Evolutionary conservation across 2,797 vertebrate genomes (phyloP).

Genomic region (Mycteria americana): DNA sequence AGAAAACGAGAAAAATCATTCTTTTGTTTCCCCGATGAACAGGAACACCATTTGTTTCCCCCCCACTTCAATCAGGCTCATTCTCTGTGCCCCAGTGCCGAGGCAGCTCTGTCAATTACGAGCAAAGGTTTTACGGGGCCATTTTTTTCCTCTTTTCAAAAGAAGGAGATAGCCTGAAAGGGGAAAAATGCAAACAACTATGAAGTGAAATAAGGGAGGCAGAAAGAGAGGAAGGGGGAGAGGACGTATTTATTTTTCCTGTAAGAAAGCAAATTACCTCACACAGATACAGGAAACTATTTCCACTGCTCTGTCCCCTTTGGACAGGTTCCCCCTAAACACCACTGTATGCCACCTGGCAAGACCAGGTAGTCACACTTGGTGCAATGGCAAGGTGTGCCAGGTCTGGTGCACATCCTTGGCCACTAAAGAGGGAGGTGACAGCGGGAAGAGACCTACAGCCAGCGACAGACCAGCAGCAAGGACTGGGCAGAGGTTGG

Average conservation of each 20-base stretch:
- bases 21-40: constrained; percentile 28
- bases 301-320: not conserved
- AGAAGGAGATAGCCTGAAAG: not conserved
- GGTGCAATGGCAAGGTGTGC: not conserved
- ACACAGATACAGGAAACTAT: not conserved
- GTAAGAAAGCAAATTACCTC: not conserved
- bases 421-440: not conserved
- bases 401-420: not conserved
- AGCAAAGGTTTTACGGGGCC: not conserved
- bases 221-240: not conserved
- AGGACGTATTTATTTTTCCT: not conserved
- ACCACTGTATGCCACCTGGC: not conserved
- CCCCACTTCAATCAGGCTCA: not conserved
- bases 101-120: not conserved
- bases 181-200: not conserved
- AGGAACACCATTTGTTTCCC: not conserved
- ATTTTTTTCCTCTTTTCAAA: not conserved
- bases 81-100: not conserved
- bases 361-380: not conserved
- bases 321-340: not conserved
- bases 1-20: not conserved
- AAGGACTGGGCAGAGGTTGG: not conserved
- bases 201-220: not conserved
- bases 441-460: not conserved
- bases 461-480: fast-evolving